Evolutionary conservation across 23 tunicate species (phyloP), one percentile per base, ranked within the genome.

Genomic region (Clavelina lepadiformis): DNA sequence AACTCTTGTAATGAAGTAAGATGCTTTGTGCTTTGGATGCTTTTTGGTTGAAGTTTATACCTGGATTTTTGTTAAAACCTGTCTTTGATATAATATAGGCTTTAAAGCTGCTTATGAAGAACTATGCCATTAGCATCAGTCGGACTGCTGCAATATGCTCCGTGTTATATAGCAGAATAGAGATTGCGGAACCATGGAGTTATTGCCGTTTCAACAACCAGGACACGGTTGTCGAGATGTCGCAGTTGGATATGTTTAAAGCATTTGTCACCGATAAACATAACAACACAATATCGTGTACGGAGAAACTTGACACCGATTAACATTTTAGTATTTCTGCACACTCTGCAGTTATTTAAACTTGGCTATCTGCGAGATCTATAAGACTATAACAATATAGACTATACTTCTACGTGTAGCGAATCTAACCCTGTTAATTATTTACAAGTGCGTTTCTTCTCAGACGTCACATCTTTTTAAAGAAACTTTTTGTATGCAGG

Each of bases 111-210:
- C 23, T 75, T 63, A 45, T 45, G 58, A 50, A 30, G 30, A 47
- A 26, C 25, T 25, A 71, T 33, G 20, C 36, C 22, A 21, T 33
- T 19, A 22, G 69, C 18, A 74, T 74, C 68, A 35, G 50, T 38
- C 64, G 91, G 23, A 28, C 50, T 28, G 76, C 95, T 45, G 91
- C 91, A 15, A 82, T 74, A 8, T 82, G 91, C 44, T 82, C 91
- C 33, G 65, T 82, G 19, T 67, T 31, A 21, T 29, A 58, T 28
- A 74, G 91, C 32, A 61, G 46, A 24, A 58, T 82, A 13, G 33
- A 25, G 28, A 31, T 86, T 37, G 54, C 95, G 29, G 80, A 71
- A 26, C 7, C 25, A 0, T 86, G 95, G 95, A 45, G 63, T 34
- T 86, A 86, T 58, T 86, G 95, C 33, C 54, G 28, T 23, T 58